These are phyloP conservation scores for Apoderus coryli DNA, from an alignment of 2,888 invertebrate species.

Conservation along the genomic window DNA sequence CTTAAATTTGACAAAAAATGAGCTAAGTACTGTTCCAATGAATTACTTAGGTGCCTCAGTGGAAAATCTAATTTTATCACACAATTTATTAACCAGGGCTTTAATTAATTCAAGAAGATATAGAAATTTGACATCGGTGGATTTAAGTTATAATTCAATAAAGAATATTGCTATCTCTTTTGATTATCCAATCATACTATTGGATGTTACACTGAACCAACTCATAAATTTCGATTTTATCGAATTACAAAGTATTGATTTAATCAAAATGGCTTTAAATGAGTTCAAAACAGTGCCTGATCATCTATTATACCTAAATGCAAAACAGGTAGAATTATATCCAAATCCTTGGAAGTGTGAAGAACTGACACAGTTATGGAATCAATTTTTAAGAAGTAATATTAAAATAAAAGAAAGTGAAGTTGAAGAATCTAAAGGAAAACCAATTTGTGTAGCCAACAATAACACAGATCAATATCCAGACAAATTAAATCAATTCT, in stretches of 20 bases:
- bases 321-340: slow-evolving; percentile 10
- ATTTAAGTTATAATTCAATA: slow-evolving; percentile 13
- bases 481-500: no score
- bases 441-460: no score
- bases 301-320: slow-evolving; percentile 12
- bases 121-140: slow-evolving; percentile 10
- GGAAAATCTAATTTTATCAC: slow-evolving; percentile 9
- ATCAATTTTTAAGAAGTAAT: slow-evolving; percentile 10
- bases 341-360: slow-evolving; percentile 16
- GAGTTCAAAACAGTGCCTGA: slow-evolving; percentile 10
- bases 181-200: slow-evolving; percentile 8
- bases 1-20: slow-evolving; percentile 14
- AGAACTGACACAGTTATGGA: slow-evolving; percentile 12
- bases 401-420: no score
- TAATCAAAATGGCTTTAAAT: slow-evolving; percentile 13
- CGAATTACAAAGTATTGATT: slow-evolving; percentile 10
- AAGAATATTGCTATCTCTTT: slow-evolving; percentile 11
- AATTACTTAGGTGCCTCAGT: slow-evolving; percentile 9
- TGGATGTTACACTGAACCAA: slow-evolving; percentile 12
- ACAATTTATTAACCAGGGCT: slow-evolving; percentile 12
- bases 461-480: no score
- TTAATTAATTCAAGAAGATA: slow-evolving; percentile 10
- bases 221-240: slow-evolving; percentile 12
- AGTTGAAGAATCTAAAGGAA: no score
- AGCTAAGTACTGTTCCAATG: slow-evolving; percentile 10